A percentile compares a stretch with the other conserved stretches of the same genome.
Evolutionary conservation across 1,140 invertebrate genomes (phyloP).

Genomic region (Megalopta genalis): DNA sequence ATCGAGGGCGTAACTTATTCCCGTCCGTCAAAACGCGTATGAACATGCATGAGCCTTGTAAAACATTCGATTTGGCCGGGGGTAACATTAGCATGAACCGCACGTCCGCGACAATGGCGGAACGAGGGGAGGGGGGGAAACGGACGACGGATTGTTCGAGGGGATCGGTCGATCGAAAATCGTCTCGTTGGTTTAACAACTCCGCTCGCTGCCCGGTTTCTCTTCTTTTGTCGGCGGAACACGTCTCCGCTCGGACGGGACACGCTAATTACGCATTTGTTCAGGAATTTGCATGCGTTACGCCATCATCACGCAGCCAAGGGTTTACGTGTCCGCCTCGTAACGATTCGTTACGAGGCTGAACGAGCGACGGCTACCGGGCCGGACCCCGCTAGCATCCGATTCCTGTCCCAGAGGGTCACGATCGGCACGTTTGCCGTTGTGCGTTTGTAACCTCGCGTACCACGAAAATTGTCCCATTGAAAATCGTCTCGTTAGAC

Average conservation of each 20-base stretch:
- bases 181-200: conserved; percentile 67
- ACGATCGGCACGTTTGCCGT: conserved; percentile 33
- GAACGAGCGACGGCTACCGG: conserved; percentile 17
- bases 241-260: conserved; percentile 29
- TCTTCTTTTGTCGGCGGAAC: conserved; percentile 18
- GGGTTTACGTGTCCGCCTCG: conserved; percentile 55
- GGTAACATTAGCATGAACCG: conserved; percentile 65
- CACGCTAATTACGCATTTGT: conserved; percentile 74
- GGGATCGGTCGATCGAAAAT: conserved; percentile 63
- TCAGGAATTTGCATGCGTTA: conserved; percentile 71
- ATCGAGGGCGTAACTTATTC: conserved; percentile 11
- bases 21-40: conserved; percentile 43
- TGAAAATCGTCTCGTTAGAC: conserved; percentile 42
- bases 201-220: background rate
- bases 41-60: conserved; percentile 52
- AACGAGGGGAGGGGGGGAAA: background rate
- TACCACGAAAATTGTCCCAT: conserved; percentile 25
- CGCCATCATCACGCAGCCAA: conserved; percentile 44
- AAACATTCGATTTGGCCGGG: conserved; percentile 65
- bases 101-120: conserved; percentile 52
- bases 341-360: conserved; percentile 63
- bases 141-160: no score
- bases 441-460: background rate
- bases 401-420: conserved; percentile 21
- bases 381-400: conserved; percentile 5